Evolutionary conservation across 1,140 invertebrate genomes (phyloP), one percentile per base, ranked within the genome.

Genomic region (Neomicropteryx cornuta): DNA sequence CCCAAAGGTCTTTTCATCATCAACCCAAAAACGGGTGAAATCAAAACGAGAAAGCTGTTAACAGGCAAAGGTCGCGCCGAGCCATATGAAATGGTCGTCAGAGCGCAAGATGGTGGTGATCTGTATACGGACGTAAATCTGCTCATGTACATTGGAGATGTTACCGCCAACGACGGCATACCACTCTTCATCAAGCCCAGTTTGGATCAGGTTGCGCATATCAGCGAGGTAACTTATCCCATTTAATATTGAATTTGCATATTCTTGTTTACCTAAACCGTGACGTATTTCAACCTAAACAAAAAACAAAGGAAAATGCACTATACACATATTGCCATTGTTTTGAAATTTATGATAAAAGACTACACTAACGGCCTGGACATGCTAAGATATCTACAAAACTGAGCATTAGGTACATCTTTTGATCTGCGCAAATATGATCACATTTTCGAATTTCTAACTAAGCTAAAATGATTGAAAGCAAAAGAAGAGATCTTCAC

Each of bases 81-180:
- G 17, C 80, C 84, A 0, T 88, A 88, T 51, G 61, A 73, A 1
- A 53, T 88, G 39, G 60, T 75, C 13, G 68, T 86, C 1, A 59
- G 77, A 13, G 83, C 81, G 0, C 71, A 77, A 42, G 86, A 90
- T 58, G 71, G 73, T 35, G 85, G 83, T 1, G 71, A 70, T 11
- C 60, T 84, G 2, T 72, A 63, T 34, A 69, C 74, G 0, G 79
- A 84, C 31, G 71, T 77, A 0, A 68, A 70, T 16, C 51, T 88
- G 0, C 66, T 70, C 1, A 50, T 89, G 1, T 83, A 79, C 43
- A 79, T 90, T 18, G 83, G 84, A 0, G 84, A 90, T 50, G 80
- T 89, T 0, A 83, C 83, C 27, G 77, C 77, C 38, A 89, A 89
- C 51, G 85, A 89, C 54, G 86, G 85, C 1, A 78, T 87, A 5